Percentiles rank a stretch among this genome's conserved stretches.
These are phyloP conservation scores for Gulo gulo DNA, from an alignment of 2,113 vertebrate genomes.

Conservation along the genomic window DNA sequence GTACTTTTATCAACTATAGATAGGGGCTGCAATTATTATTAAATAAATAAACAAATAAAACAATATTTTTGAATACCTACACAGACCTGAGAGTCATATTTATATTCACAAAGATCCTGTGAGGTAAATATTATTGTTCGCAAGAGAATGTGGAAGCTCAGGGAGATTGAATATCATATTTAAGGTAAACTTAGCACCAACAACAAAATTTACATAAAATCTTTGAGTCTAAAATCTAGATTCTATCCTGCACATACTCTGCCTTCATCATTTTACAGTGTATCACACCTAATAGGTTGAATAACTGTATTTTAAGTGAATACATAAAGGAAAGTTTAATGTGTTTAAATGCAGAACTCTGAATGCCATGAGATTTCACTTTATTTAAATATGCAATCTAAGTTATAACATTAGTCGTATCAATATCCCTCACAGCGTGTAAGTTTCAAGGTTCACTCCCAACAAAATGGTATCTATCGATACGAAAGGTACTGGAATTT, in stretches of 20 bases:
- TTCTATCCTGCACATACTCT: not conserved
- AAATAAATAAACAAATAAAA: not conserved
- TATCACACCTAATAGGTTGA: not conserved
- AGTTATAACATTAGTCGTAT: constrained; percentile 9
- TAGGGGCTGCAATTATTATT: not conserved
- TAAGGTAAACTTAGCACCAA: not conserved
- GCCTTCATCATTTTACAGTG: not conserved
- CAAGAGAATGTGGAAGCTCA: not conserved
- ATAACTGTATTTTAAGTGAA: not conserved
- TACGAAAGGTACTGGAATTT: not conserved
- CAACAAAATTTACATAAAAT: constrained; percentile 8
- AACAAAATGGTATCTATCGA: not conserved
- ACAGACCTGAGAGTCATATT: not conserved
- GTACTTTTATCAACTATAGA: not conserved
- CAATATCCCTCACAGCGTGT: not conserved
- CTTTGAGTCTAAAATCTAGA: not conserved
- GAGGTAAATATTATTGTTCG: not conserved
- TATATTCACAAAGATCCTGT: not conserved
- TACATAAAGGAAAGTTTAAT: not conserved
- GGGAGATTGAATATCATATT: not conserved
- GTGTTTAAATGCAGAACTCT: constrained; percentile 25
- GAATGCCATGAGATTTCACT: not conserved
- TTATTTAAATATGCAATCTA: constrained; percentile 22
- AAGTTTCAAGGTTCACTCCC: constrained; percentile 5
- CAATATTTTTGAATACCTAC: not conserved